Base-by-base conservation (phyloP, 2,888 invertebrate species). In the Hipparchia semele region DNA sequence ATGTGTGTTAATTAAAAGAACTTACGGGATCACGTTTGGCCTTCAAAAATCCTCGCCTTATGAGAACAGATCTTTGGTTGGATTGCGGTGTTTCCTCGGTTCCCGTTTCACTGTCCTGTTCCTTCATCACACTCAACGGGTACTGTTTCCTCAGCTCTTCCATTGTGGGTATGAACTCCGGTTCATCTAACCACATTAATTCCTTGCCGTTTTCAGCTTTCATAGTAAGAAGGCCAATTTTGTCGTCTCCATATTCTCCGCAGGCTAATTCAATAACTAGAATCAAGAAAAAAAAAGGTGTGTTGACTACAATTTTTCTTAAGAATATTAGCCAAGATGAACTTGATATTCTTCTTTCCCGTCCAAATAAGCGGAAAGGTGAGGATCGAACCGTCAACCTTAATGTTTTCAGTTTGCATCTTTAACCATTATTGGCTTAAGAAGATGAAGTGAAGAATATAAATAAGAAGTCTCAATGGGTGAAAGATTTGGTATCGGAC, bases 241-340 rank as follows among this genome's bases (percentile, higher is more conserved):
- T 96, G 79, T 98, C 98, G 51, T 96, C 95, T 0, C 98, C 99
- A 82, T 98, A 96, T 90, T 99, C 99, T 0, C 97, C 98, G 79
- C 98, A 97, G 0, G 99, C 98, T 80, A 99, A 90, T 92, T 99
- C 99, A 83, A 99, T 98, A 51, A 98, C 98, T 99, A 91, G 1
- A 91, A 65, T 51, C 49, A 70, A 33, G 66, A 61, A 60, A n/a
- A 12, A 46, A 53, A 10, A 4, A 3, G 53, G 51, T 46, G 8
- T 66, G 9, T 33, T 33, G 39, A 62, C 0, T 12, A 54, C 13
- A 9, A 23, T 23, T 23, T 23, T 58, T 23, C 8, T 23, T 6
- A 23, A 8, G 8, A 39, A 39, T 2, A 39, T 4, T 39, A 39
- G 39, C 39, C 39, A 39, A 39, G 23, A 23, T 23, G 23, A 23